A percentile compares a stretch with the other conserved stretches of the same genome.
These are phyloP conservation scores for Stegodyphus mimosarum DNA, from an alignment of 1,140 invertebrate genomes.

Conservation along the genomic window DNA sequence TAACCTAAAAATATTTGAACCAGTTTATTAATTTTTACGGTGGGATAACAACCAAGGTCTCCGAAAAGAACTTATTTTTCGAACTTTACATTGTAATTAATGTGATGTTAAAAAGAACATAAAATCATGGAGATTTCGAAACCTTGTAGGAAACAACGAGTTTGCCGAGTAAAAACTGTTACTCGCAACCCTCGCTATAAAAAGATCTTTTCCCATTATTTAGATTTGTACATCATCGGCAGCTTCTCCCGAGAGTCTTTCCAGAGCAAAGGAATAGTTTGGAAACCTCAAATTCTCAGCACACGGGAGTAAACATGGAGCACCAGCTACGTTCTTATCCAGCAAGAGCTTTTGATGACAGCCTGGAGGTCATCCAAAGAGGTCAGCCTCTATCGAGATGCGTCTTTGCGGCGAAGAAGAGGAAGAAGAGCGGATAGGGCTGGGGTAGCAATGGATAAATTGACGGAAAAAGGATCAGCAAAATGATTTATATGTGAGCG, in stretches of 20 bases:
- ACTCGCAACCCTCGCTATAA: background rate
- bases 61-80: too few relatives aligned
- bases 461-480: too few relatives aligned
- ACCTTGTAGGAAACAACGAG: background rate
- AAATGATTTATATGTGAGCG: too few relatives aligned
- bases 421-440: too few relatives aligned
- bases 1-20: too few relatives aligned
- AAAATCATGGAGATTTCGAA: too few relatives aligned
- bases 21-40: too few relatives aligned
- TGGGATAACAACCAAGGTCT: too few relatives aligned
- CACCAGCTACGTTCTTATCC: constrained; percentile 40
- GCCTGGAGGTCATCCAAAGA: constrained; percentile 20
- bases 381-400: background rate
- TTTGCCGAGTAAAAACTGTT: background rate
- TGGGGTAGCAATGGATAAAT: too few relatives aligned
- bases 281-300: constrained; percentile 1
- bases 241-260: constrained; percentile 5
- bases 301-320: constrained; percentile 18
- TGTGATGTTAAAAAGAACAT: too few relatives aligned
- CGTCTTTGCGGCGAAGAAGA: background rate
- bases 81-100: too few relatives aligned
- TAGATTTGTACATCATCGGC: constrained; percentile 7
- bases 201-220: constrained; percentile 1
- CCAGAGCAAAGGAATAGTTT: background rate
- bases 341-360: constrained; percentile 26